Percentiles rank a stretch among this genome's conserved stretches.
Evolutionary conservation across 2,888 invertebrate genomes (phyloP).

Genomic region (Ametastegia equiseti): DNA sequence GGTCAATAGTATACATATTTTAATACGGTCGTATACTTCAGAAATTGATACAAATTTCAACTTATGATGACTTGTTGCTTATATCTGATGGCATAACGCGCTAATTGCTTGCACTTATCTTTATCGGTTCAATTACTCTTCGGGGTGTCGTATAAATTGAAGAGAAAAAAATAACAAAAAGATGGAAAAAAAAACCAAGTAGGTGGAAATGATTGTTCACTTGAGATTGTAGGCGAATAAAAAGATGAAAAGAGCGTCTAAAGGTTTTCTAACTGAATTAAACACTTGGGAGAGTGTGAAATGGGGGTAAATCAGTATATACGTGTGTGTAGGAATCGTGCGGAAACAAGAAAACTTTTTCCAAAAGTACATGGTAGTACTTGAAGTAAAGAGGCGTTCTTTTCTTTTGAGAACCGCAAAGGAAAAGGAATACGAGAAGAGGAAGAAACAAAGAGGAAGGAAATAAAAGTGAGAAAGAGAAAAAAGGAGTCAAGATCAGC

Average conservation of each 20-base stretch:
- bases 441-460: background rate
- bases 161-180: background rate
- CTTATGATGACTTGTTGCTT: background rate
- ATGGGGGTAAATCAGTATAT: background rate
- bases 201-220: background rate
- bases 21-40: background rate
- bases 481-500: background rate
- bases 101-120: background rate
- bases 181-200: background rate
- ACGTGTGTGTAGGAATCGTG: background rate
- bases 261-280: constrained; percentile 17
- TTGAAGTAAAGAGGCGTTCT: background rate
- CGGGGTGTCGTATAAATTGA: background rate
- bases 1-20: too few species aligned
- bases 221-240: background rate
- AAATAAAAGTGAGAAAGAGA: background rate
- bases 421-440: too few species aligned
- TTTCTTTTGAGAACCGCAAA: constrained; percentile 26
- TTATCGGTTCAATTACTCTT: background rate
- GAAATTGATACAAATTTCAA: background rate
- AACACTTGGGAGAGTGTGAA: constrained; percentile 18
- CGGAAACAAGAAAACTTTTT: constrained; percentile 29
- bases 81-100: too few species aligned
- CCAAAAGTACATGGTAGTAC: constrained; percentile 16
- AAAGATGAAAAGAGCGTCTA: background rate